These are phyloP conservation scores for Bothrops alternatus DNA, from an alignment of 2,797 vertebrate species.

Conservation along the genomic window DNA sequence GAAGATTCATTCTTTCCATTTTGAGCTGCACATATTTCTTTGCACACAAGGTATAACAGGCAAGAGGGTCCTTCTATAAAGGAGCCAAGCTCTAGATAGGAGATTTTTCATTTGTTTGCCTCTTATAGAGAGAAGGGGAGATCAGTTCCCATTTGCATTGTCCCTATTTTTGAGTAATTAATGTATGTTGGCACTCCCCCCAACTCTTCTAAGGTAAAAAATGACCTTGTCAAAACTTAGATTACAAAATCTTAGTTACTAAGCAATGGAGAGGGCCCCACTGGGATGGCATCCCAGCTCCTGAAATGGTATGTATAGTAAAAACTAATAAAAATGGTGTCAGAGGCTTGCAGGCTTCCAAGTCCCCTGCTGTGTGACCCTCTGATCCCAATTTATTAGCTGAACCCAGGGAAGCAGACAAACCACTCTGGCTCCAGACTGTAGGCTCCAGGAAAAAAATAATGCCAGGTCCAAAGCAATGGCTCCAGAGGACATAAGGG, in stretches of 20 bases:
- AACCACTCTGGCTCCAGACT: conserved; percentile 76
- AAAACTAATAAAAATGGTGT: conserved; percentile 82
- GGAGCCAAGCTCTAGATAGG: conserved; percentile 5
- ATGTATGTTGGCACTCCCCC: conserved; percentile 71
- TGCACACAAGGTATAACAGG: conserved; percentile 22
- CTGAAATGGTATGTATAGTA: conserved; percentile 76
- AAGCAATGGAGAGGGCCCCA: conserved; percentile 72
- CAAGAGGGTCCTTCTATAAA: conserved; percentile 2
- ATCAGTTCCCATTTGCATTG: conserved; percentile 66
- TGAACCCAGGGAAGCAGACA: conserved; percentile 76
- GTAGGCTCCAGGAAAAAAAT: conserved; percentile 73
- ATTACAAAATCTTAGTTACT: conserved; percentile 79
- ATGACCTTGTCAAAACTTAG: conserved; percentile 81
- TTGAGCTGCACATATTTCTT: conserved; percentile 22
- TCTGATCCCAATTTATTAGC: conserved; percentile 81
- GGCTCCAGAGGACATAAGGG: conserved; percentile 60
- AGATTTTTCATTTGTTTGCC: conserved; percentile 51
- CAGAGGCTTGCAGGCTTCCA: conserved; percentile 77
- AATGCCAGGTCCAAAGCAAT: conserved; percentile 63
- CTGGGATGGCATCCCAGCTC: conserved; percentile 74
- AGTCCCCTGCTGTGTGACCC: conserved; percentile 77
- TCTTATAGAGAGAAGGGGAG: conserved; percentile 49
- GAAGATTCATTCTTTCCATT: background rate
- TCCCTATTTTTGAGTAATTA: conserved; percentile 78
- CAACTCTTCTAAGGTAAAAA: conserved; percentile 73